Percentiles rank a stretch among this genome's conserved stretches.
Conservation (phyloP, 2,113 vertebrate species). For the Phyllopteryx taeniolatus region DNA sequence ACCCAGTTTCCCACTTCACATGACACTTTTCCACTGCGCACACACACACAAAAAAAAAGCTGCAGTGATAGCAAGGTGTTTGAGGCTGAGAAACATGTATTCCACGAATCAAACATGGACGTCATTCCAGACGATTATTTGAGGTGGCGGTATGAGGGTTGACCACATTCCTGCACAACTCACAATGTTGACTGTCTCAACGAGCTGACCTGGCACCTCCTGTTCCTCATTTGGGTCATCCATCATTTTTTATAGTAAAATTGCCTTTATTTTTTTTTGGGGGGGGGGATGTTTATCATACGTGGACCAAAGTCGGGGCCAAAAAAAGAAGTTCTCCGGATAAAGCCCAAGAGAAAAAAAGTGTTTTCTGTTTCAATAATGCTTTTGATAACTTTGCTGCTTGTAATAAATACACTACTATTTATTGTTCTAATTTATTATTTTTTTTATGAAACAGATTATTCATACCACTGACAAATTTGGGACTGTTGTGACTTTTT, state of each 20-base stretch:
- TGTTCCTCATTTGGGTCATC: slow-evolving; percentile 22
- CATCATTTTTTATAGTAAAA: slow-evolving; percentile 36
- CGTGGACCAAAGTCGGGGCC: slow-evolving; percentile 13
- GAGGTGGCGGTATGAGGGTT: slow-evolving; percentile 47
- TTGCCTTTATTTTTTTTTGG: not conserved
- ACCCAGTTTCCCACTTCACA: slow-evolving; percentile 67
- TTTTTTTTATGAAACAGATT: not conserved
- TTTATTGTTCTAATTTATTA: slow-evolving; percentile 83
- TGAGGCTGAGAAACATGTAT: slow-evolving; percentile 78
- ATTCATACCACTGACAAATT: not conserved
- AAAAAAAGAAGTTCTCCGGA: slow-evolving; percentile 2
- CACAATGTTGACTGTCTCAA: slow-evolving; percentile 36
- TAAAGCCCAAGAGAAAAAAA: slow-evolving; percentile 17
- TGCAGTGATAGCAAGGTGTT: slow-evolving; percentile 84
- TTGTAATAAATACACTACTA: slow-evolving; percentile 69
- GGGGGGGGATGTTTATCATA: slow-evolving; percentile 15
- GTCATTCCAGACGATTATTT: slow-evolving; percentile 42
- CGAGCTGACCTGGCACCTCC: slow-evolving; percentile 38
- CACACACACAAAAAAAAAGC: not conserved
- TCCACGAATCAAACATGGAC: slow-evolving; percentile 60
- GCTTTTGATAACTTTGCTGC: slow-evolving; percentile 72
- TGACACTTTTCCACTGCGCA: slow-evolving; percentile 68
- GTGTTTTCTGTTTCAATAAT: slow-evolving; percentile 40
- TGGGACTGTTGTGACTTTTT: not conserved
- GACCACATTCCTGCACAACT: slow-evolving; percentile 57